Conservation (phyloP, 1,140 invertebrate genomes). For the Megathymus violae region DNA sequence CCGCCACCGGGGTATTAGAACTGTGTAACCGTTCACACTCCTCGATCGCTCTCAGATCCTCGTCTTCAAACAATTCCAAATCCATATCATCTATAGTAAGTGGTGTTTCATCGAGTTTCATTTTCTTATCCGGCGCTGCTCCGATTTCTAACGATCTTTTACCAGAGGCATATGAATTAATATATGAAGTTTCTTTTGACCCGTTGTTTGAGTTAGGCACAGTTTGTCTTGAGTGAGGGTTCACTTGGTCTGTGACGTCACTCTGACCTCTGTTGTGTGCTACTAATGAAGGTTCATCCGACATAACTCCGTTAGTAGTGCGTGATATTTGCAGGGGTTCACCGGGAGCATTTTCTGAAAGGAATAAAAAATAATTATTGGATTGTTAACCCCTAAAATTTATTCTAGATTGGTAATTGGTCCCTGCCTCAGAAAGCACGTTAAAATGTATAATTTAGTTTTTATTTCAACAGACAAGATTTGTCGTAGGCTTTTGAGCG, state of each 20-base stretch:
- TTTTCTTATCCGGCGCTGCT: slow-evolving; percentile 52
- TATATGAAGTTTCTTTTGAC: not conserved
- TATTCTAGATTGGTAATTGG: too few species aligned
- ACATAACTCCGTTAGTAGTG: not conserved
- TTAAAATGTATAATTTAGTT: too few species aligned
- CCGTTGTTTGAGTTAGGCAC: not conserved
- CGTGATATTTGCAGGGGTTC: not conserved
- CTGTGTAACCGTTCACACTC: slow-evolving; percentile 2
- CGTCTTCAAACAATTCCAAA: slow-evolving; percentile 48
- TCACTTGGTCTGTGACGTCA: not conserved
- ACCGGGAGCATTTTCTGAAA: not conserved
- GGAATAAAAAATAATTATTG: not conserved
- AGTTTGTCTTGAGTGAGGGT: not conserved
- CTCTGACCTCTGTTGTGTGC: not conserved
- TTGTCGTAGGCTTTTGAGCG: too few species aligned
- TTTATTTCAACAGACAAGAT: too few species aligned
- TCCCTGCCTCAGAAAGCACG: too few species aligned
- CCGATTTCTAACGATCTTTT: not conserved
- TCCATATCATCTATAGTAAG: slow-evolving; percentile 60
- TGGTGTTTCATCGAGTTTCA: slow-evolving; percentile 46
- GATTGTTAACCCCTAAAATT: too few species aligned
- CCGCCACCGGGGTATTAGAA: slow-evolving; percentile 40
- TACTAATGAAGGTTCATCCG: not conserved
- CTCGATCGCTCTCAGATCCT: too few species aligned
- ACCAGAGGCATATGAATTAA: not conserved